These are phyloP conservation scores for Paramuricea clavata DNA, from an alignment of 92 coral and sea anemone species.

Conservation along the genomic window DNA sequence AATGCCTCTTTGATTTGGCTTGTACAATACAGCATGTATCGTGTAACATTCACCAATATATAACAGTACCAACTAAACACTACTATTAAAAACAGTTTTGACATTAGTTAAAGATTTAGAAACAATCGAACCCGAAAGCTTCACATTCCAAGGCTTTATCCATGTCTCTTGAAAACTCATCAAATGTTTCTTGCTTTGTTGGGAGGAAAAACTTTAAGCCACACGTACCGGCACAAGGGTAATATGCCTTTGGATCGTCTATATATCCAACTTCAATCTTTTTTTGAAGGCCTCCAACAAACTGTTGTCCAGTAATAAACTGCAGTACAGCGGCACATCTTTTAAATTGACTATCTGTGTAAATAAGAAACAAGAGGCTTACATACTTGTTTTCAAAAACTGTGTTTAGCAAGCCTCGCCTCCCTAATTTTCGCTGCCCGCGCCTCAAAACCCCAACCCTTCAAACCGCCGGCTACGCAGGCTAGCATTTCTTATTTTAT, in stretches of 20 bases:
- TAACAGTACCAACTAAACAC: too few species aligned
- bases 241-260: background rate
- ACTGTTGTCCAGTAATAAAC: constrained; percentile 24
- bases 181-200: constrained; percentile 1
- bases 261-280: constrained; percentile 27
- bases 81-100: too few species aligned
- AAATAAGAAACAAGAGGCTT: background rate
- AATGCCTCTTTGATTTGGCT: too few species aligned
- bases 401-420: too few species aligned
- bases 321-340: constrained; percentile 14
- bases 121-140: constrained; percentile 26
- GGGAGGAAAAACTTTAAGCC: constrained; percentile 17
- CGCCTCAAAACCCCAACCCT: too few species aligned
- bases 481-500: too few species aligned
- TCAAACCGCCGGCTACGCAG: too few species aligned
- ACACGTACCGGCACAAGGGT: constrained; percentile 31
- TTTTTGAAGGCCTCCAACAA: background rate
- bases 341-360: background rate
- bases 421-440: background rate
- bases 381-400: too few species aligned
- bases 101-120: too few species aligned
- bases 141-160: constrained; percentile 45
- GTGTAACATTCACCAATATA: too few species aligned
- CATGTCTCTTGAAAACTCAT: constrained; percentile 3
- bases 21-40: too few species aligned